Conservation (phyloP, 2,797 vertebrate genomes). For the Carcharodon carcharias region DNA sequence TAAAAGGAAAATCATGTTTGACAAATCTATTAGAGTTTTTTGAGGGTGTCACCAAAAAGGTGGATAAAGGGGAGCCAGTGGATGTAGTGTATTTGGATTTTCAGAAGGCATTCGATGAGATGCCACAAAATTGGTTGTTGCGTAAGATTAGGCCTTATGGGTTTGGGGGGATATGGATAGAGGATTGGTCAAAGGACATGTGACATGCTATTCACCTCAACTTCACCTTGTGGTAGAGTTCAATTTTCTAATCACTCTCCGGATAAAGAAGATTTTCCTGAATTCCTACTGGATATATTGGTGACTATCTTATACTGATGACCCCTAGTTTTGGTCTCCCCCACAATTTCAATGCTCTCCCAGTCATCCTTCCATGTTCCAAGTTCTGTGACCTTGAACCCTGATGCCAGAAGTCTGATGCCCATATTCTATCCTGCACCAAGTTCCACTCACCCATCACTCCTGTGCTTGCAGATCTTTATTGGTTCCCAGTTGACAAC, state of each 20-base stretch:
- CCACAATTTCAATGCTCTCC: too few species aligned
- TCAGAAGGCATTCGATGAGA: background rate
- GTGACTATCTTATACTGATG: background rate
- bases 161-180: too few species aligned
- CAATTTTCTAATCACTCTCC: too few species aligned
- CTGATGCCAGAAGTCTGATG: background rate
- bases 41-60: background rate
- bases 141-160: background rate
- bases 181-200: too few species aligned
- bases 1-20: background rate
- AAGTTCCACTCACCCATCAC: background rate
- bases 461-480: background rate
- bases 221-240: too few species aligned
- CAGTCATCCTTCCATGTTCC: background rate
- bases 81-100: background rate
- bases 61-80: background rate
- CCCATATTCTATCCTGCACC: background rate
- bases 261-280: background rate
- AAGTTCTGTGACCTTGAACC: background rate
- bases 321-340: too few species aligned
- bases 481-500: background rate
- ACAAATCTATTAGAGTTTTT: background rate
- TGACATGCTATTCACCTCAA: too few species aligned
- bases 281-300: background rate
- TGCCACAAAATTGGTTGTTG: background rate